These are phyloP conservation scores for Aporophyla lueneburgensis DNA, from an alignment of 2,888 invertebrate species.

Conservation along the genomic window DNA sequence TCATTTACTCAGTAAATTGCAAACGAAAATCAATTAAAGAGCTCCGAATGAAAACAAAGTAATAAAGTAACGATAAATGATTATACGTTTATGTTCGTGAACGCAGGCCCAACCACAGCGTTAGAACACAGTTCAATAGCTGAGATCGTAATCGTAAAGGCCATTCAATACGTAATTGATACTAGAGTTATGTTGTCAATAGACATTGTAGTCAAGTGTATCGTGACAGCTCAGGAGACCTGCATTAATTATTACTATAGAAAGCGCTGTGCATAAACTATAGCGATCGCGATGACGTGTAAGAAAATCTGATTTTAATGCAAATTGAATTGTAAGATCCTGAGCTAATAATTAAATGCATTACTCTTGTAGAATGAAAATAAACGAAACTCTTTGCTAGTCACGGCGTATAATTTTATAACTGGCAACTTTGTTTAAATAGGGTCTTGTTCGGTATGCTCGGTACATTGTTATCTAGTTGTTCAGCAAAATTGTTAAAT, in stretches of 20 bases:
- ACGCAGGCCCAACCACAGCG: slow-evolving; percentile 56
- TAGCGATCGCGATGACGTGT: slow-evolving; percentile 49
- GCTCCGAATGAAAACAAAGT: slow-evolving; percentile 50
- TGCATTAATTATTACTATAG: slow-evolving; percentile 65
- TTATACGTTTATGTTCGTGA: slow-evolving; percentile 55
- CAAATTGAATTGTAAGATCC: slow-evolving; percentile 61
- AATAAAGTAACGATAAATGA: slow-evolving; percentile 57
- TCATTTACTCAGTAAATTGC: slow-evolving; percentile 61
- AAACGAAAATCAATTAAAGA: slow-evolving; percentile 58
- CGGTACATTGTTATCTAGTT: slow-evolving; percentile 31
- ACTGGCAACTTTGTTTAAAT: slow-evolving; percentile 49
- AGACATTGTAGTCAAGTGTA: slow-evolving; percentile 72
- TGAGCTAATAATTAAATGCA: slow-evolving; percentile 59
- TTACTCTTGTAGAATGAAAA: slow-evolving; percentile 56
- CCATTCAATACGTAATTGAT: slow-evolving; percentile 75
- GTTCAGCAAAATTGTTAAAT: slow-evolving; percentile 45
- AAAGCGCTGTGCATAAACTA: slow-evolving; percentile 56
- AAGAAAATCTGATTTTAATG: slow-evolving; percentile 60
- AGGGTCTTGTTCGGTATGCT: slow-evolving; percentile 31
- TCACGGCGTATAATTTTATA: slow-evolving; percentile 57
- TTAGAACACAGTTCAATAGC: slow-evolving; percentile 72
- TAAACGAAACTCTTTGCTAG: slow-evolving; percentile 47
- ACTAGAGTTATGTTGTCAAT: slow-evolving; percentile 73
- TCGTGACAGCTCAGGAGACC: slow-evolving; percentile 64
- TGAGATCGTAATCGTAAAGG: slow-evolving; percentile 73